These are phyloP conservation scores for Alces alces DNA, from an alignment of 2,113 vertebrate genomes.

Conservation along the genomic window DNA sequence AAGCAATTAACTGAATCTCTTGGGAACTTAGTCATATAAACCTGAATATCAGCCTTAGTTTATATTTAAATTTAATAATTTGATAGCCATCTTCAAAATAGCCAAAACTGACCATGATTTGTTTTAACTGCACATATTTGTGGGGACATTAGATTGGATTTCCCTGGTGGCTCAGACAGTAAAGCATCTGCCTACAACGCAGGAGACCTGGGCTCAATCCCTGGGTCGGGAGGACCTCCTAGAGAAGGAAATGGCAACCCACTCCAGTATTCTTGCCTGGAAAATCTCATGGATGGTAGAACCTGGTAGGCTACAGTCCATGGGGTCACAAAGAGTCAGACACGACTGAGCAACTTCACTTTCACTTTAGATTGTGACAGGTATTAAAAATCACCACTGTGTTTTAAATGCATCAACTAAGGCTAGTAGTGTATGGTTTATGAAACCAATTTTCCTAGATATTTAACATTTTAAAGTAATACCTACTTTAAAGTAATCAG, in stretches of 20 bases:
- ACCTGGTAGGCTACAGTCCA: neutral
- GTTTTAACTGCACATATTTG: slow-evolving; percentile 58
- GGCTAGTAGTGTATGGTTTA: slow-evolving; percentile 38
- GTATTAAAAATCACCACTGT: slow-evolving; percentile 69
- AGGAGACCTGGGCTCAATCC: neutral
- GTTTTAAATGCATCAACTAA: slow-evolving; percentile 44
- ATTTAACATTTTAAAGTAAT: slow-evolving; percentile 16
- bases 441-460: neutral
- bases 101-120: slow-evolving; percentile 38
- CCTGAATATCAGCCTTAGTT: slow-evolving; percentile 53
- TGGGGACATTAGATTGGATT: neutral
- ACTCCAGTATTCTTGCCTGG: neutral
- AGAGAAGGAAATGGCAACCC: neutral
- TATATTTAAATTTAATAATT: slow-evolving; percentile 69
- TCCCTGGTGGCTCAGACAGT: neutral
- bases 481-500: neutral
- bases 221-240: neutral
- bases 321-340: neutral
- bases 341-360: neutral
- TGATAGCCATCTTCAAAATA: slow-evolving; percentile 63
- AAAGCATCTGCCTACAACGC: neutral
- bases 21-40: neutral
- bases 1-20: neutral
- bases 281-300: neutral
- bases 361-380: slow-evolving; percentile 62